These are phyloP conservation scores for Sardinella longiceps DNA, from an alignment of 2,797 vertebrate genomes.

Conservation along the genomic window DNA sequence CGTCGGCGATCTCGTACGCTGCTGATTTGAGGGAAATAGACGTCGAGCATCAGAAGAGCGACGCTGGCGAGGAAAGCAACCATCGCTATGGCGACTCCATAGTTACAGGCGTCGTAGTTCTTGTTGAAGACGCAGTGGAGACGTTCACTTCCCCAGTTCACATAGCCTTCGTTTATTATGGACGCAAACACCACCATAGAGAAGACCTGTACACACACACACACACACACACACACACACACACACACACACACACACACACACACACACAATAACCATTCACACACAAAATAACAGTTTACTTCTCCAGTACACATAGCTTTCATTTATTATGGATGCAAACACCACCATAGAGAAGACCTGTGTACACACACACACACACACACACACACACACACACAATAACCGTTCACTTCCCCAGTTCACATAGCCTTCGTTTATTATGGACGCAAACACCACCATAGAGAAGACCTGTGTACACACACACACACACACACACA, in stretches of 20 bases:
- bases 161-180: slow-evolving; percentile 94
- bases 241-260: not conserved
- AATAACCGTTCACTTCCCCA: too few species aligned
- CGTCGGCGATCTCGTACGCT: slow-evolving; percentile 88
- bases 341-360: slow-evolving; percentile 95
- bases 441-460: slow-evolving; percentile 92
- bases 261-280: not conserved
- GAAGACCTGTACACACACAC: slow-evolving; percentile 73
- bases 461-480: slow-evolving; percentile 86
- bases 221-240: not conserved
- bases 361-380: slow-evolving; percentile 55
- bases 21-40: slow-evolving; percentile 95
- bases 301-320: slow-evolving; percentile 88
- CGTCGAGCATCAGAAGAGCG: slow-evolving; percentile 86
- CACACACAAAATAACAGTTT: slow-evolving; percentile 49
- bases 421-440: slow-evolving; percentile 93
- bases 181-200: slow-evolving; percentile 95
- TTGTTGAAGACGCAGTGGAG: slow-evolving; percentile 89
- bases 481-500: not conserved
- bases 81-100: slow-evolving; percentile 85
- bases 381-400: not conserved
- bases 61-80: slow-evolving; percentile 89
- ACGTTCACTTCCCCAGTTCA: slow-evolving; percentile 83
- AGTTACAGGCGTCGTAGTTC: slow-evolving; percentile 92
- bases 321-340: slow-evolving; percentile 92